A percentile compares a stretch with the other conserved stretches of the same genome.
phyloP scores from a whole-genome alignment of 2,113 vertebrate species.

The Perccottus glenii region DNA sequence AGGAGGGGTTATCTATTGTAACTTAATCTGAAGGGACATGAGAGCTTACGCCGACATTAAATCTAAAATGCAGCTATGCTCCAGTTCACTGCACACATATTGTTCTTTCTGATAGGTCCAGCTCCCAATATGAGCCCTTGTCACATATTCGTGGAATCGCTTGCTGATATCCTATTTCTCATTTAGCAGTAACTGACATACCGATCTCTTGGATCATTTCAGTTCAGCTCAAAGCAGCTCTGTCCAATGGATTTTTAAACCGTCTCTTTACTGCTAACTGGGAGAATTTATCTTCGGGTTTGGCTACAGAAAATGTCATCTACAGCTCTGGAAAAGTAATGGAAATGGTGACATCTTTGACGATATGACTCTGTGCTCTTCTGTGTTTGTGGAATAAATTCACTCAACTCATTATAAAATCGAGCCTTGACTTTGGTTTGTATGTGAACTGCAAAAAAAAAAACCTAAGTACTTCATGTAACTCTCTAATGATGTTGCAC shows the following conservation, averaged over 20 bases:
- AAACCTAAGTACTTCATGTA: neutral
- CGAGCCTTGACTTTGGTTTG: neutral
- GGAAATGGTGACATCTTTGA: conserved; percentile 6
- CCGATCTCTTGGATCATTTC: conserved; percentile 36
- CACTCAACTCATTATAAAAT: neutral
- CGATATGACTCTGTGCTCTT: neutral
- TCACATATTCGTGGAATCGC: conserved; percentile 39
- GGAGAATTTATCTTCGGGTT: conserved; percentile 19
- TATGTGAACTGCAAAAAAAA: neutral
- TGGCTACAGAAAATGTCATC: neutral
- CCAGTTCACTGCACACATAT: conserved; percentile 38
- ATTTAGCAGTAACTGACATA: conserved; percentile 50
- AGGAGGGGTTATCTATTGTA: conserved; percentile 28
- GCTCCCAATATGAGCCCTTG: conserved; percentile 8
- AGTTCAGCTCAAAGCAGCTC: conserved; percentile 15
- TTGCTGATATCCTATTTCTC: conserved; percentile 43
- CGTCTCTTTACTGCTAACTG: neutral
- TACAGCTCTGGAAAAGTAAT: neutral
- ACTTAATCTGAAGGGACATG: conserved; percentile 38
- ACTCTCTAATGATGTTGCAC: no score
- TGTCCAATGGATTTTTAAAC: conserved; percentile 31
- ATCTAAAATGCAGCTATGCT: conserved; percentile 43
- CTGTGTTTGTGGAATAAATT: conserved; percentile 1
- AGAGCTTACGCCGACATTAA: conserved; percentile 45
- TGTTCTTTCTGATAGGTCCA: conserved; percentile 32